Base-by-base conservation (phyloP, 2,888 invertebrate genomes). In the Nemurella pictetii region DNA sequence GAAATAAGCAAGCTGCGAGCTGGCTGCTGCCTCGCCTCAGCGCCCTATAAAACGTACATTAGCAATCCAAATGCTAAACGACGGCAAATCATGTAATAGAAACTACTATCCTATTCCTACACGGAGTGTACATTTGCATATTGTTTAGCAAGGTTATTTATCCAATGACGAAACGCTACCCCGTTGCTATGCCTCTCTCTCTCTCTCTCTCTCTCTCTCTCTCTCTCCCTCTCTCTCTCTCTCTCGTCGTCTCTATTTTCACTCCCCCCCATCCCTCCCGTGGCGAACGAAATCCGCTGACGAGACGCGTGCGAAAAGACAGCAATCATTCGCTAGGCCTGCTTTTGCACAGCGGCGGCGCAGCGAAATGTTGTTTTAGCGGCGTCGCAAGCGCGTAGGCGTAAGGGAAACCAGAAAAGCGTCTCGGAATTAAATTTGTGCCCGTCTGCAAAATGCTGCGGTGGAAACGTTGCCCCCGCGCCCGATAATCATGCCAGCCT, bases 141-240 rank as follows among this genome's bases (percentile, higher is more conserved):
- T 75, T 75, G 75, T 75, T 75, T n/a, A 75, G 26, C 75, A n/a
- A 75, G 75, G 26, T 75, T 75, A 75, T 75, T 75, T 75, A 55
- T 55, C 55, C 55, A 55, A 55, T 55, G 55, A 55, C 55, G 55
- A 55, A 55, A 55, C 55, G 9, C 55, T 55, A 55, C 55, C 55
- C 55, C 55, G 9, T 55, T 55, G 55, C 55, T 12, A n/a, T 55
- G 55, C 20, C 55, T 55, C 55, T 1, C 55, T 20, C 55, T 12
- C n/a, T n/a, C n/a, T n/a, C n/a, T n/a, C n/a, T n/a, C n/a, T n/a
- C 35, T 4, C 35, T 35, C 15, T 55, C 55, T 55, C n/a, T 55
- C 55, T 20, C 12, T 55, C 20, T 20, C 5, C 55, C 20, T 55
- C 12, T 20, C 3, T 55, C 20, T 55, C 15, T 20, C 15, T 12